Conservation (phyloP, 2,888 invertebrate genomes). For the Apantesis nais region DNA sequence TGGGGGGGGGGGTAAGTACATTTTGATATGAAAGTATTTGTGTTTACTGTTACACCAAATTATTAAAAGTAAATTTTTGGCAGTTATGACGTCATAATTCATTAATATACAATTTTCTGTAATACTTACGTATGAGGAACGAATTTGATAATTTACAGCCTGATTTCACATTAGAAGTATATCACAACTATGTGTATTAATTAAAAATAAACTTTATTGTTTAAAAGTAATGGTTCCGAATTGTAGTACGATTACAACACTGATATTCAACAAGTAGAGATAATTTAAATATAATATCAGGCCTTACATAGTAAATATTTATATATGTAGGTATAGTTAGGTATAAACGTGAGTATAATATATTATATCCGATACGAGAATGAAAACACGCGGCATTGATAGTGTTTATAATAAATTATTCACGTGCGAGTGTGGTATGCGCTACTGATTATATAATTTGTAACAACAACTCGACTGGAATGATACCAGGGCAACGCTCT, state of each 20-base stretch:
- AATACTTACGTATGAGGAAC: not conserved
- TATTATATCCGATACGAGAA: not conserved
- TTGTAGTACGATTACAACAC: not conserved
- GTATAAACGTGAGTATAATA: not conserved
- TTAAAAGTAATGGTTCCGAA: not conserved
- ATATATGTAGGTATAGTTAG: not conserved
- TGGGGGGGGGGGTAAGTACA: no score
- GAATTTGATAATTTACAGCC: not conserved
- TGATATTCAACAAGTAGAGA: not conserved
- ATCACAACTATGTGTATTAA: not conserved
- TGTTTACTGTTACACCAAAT: no score
- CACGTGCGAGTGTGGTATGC: not conserved
- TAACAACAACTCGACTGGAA: no score
- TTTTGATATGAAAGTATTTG: not conserved
- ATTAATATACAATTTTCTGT: not conserved
- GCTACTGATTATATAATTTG: not conserved
- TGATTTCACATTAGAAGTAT: not conserved
- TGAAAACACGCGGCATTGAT: conserved; percentile 1
- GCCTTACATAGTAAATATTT: not conserved
- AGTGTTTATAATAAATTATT: not conserved
- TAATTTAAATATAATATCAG: not conserved
- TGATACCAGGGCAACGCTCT: no score
- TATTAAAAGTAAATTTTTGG: not conserved
- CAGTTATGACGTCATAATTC: not conserved
- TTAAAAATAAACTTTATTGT: not conserved